Percentiles rank a stretch among this genome's conserved stretches.
Evolutionary conservation across 2,113 vertebrate genomes (phyloP).

Genomic region (Gavia stellata): DNA sequence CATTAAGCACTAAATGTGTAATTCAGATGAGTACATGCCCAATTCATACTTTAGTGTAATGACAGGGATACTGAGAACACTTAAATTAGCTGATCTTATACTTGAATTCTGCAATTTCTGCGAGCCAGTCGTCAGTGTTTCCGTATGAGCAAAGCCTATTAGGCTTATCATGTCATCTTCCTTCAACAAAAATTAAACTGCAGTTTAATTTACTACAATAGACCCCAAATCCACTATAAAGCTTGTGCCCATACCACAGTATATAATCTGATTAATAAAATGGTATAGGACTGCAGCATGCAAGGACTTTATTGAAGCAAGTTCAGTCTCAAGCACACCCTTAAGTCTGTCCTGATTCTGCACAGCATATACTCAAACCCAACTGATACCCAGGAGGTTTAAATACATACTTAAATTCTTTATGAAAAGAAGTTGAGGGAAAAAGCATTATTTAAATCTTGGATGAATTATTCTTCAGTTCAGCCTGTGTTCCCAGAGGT

Average conservation of each 20-base stretch:
- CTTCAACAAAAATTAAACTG: not conserved
- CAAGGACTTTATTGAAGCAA: not conserved
- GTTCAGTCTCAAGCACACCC: not conserved
- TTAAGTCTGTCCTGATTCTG: not conserved
- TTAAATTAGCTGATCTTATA: not conserved
- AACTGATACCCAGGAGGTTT: not conserved
- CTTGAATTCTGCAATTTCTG: not conserved
- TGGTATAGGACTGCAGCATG: not conserved
- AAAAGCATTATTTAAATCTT: not conserved
- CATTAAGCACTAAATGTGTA: not conserved
- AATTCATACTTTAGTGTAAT: not conserved
- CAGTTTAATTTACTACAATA: not conserved
- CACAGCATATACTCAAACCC: not conserved
- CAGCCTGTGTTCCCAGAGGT: not conserved
- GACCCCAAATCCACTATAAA: not conserved
- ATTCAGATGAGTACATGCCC: not conserved
- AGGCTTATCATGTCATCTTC: not conserved
- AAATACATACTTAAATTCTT: not conserved
- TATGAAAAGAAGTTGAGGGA: not conserved
- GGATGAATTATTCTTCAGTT: not conserved
- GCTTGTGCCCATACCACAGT: not conserved
- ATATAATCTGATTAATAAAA: not conserved
- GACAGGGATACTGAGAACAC: not conserved
- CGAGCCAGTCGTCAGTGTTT: not conserved
- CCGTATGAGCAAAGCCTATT: not conserved